Evolutionary conservation across 2,797 vertebrate genomes (phyloP).

Genomic region (Catharus ustulatus): DNA sequence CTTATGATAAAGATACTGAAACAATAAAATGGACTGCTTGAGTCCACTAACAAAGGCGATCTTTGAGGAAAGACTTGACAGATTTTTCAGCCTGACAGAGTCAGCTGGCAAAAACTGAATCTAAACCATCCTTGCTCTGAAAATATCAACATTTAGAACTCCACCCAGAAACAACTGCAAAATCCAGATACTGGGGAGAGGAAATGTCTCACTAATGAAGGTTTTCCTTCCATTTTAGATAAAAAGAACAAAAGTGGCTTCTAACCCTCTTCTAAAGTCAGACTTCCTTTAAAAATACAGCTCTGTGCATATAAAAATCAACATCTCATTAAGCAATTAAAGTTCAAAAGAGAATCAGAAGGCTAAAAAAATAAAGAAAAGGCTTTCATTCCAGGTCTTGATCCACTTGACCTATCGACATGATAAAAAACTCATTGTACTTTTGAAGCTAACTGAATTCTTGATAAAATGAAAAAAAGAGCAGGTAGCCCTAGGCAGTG

Average conservation of each 20-base stretch:
- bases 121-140: not conserved
- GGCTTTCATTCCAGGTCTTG: not conserved
- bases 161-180: not conserved
- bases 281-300: not conserved
- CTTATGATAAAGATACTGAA: not conserved
- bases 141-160: not conserved
- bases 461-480: not conserved
- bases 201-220: not conserved
- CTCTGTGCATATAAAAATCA: not conserved
- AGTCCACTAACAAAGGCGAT: accelerated
- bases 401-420: not conserved
- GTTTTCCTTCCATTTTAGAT: not conserved
- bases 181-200: not conserved
- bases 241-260: not conserved
- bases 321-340: not conserved
- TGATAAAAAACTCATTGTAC: not conserved
- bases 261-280: not conserved
- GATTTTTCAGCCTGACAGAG: not conserved
- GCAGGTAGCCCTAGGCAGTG: not conserved
- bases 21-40: not conserved
- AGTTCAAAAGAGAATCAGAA: not conserved
- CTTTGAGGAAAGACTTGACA: not conserved
- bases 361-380: not conserved
- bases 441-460: not conserved
- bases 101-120: not conserved